Percentiles rank a stretch among this genome's conserved stretches.
Conservation (phyloP, 2,113 vertebrate species). For the Oenanthe melanoleuca region DNA sequence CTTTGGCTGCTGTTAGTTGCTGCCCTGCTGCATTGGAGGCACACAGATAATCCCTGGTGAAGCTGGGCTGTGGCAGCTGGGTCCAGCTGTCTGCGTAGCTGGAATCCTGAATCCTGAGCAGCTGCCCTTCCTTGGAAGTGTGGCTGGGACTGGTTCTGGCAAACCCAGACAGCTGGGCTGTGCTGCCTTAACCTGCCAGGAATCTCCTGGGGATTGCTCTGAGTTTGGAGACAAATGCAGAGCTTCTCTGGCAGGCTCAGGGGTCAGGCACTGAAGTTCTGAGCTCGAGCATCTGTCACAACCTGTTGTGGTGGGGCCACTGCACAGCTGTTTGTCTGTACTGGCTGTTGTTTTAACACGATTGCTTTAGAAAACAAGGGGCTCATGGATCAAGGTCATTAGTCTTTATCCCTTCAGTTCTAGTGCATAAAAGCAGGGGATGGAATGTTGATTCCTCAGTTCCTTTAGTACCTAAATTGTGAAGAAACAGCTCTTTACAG, state of each 20-base stretch:
- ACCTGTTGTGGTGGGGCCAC: background rate
- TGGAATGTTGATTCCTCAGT: background rate
- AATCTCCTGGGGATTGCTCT: background rate
- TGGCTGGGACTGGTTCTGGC: background rate
- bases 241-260: background rate
- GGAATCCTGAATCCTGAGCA: background rate
- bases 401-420: background rate
- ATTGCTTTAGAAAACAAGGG: background rate
- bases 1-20: background rate
- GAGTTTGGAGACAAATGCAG: background rate
- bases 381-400: background rate
- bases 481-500: background rate
- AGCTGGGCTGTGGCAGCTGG: slow-evolving; percentile 9
- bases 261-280: background rate
- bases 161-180: background rate
- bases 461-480: background rate
- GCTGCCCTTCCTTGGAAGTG: background rate
- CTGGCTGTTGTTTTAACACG: background rate
- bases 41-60: fast-evolving
- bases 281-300: background rate
- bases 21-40: fast-evolving
- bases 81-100: background rate
- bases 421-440: background rate
- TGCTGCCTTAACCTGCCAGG: background rate
- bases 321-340: background rate